Evolutionary conservation across 1,140 invertebrate species (phyloP), one percentile per base, ranked within the genome.

Genomic region (Drosophila oshimai): DNA sequence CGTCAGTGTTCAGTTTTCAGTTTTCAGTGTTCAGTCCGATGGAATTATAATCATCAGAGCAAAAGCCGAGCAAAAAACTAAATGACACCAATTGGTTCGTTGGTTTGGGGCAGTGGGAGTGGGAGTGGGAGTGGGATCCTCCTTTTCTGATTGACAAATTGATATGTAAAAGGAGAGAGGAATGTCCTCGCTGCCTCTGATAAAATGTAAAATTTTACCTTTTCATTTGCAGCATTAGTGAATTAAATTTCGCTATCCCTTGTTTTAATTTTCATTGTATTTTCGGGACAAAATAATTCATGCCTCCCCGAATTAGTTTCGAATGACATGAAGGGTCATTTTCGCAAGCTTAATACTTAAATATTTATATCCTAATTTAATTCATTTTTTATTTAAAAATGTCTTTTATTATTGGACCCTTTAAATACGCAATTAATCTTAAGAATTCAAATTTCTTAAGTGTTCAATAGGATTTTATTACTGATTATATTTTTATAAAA

Each of bases 21-120:
- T n/a, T n/a, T n/a, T n/a, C n/a, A 41, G 18, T 28, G 9, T 37
- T 53, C 34, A 33, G 18, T 58, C 33, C 45, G 10, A 29, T 51
- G 55, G 34, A 28, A 53, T 42, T 53, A 42, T 29, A 42, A 13
- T 29, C n/a, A 28, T 13, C 15, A 18, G 13, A 18, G 28, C 45
- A 29, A 31, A 7, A 12, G 26, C 13, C 15, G 44, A 2, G 44
- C n/a, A 18, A 46, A 12, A 47, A 29, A 18, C 24, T 18, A 46
- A 46, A 18, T 18, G 24, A 31, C 20, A 42, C 6, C 39, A 20
- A 24, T 22, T 22, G 10, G 20, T 24, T 24, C 6, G 12, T 2
- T 6, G 9, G 39, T 2, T 22, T 22, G 22, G 22, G 22, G 22
- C 2, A 3, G 22, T 22, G 5, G 22, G 5, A 36, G n/a, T 18